These are phyloP conservation scores for Brachionus angularis DNA, from an alignment of 1,140 invertebrate species.

Conservation along the genomic window DNA sequence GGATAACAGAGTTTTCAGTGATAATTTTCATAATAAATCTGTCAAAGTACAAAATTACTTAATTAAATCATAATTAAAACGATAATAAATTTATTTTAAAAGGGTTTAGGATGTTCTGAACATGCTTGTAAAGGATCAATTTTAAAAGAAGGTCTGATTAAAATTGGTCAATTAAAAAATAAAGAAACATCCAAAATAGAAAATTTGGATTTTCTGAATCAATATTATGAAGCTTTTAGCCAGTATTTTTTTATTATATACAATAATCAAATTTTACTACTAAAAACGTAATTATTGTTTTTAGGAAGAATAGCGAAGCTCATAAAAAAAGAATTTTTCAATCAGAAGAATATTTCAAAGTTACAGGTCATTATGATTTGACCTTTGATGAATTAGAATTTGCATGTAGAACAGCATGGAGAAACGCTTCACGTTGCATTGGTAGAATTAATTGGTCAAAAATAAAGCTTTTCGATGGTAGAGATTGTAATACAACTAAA, in stretches of 20 bases:
- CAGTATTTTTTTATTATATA: too few relatives aligned
- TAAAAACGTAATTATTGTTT: too few relatives aligned
- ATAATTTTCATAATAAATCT: constrained; percentile 18
- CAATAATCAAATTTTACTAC: too few relatives aligned
- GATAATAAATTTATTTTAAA: not conserved
- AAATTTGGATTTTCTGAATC: not conserved
- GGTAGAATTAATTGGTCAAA: constrained; percentile 93
- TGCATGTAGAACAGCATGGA: constrained; percentile 88
- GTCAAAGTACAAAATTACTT: not conserved
- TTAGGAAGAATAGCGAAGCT: constrained; percentile 51
- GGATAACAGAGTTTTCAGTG: not conserved
- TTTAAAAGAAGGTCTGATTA: not conserved
- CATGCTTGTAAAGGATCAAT: constrained; percentile 4
- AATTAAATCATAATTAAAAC: too few relatives aligned
- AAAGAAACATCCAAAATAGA: not conserved
- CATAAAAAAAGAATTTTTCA: constrained; percentile 68
- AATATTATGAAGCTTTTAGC: not conserved
- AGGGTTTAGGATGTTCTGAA: not conserved
- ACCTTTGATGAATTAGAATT: constrained; percentile 85
- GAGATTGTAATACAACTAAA: not conserved
- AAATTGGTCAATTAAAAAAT: not conserved
- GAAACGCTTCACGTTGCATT: constrained; percentile 85
- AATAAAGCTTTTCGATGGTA: constrained; percentile 68
- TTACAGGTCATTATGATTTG: constrained; percentile 71
- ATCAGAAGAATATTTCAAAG: constrained; percentile 65